These are phyloP conservation scores for Colletes gigas DNA, from an alignment of 1,140 invertebrate genomes.

Conservation along the genomic window DNA sequence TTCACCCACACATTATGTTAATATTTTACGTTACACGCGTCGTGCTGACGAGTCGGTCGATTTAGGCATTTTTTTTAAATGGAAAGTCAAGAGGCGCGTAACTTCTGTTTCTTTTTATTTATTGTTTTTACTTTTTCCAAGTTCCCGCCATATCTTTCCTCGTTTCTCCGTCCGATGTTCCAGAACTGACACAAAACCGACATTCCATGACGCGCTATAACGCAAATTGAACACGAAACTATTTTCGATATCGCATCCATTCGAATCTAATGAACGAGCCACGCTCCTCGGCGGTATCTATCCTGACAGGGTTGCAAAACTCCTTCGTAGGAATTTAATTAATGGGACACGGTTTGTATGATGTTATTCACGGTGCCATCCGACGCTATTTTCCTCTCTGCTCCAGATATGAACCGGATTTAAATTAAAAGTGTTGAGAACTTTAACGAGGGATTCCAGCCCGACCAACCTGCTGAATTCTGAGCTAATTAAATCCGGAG, in stretches of 20 bases:
- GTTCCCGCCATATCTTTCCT: neutral
- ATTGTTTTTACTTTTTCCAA: neutral
- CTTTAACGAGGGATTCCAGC: slow-evolving; percentile 68
- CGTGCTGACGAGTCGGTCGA: neutral
- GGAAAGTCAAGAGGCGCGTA: neutral
- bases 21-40: neutral
- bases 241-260: slow-evolving; percentile 71
- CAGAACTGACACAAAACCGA: slow-evolving; percentile 16
- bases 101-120: slow-evolving; percentile 8
- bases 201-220: slow-evolving; percentile 61
- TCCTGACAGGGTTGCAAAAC: slow-evolving; percentile 66
- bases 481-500: slow-evolving; percentile 73
- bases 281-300: slow-evolving; percentile 54
- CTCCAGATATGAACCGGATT: slow-evolving; percentile 75
- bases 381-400: slow-evolving; percentile 35
- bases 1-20: neutral
- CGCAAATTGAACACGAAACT: slow-evolving; percentile 71
- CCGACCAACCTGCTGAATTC: slow-evolving; percentile 53
- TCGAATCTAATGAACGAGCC: slow-evolving; percentile 71
- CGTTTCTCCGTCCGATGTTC: slow-evolving; percentile 26
- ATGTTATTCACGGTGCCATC: slow-evolving; percentile 72
- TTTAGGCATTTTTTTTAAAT: neutral
- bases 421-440: slow-evolving; percentile 77
- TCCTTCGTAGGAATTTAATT: slow-evolving; percentile 78
- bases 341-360: slow-evolving; percentile 74